phyloP scores from a whole-genome alignment of 2,888 invertebrate genomes.

The Adineta ricciae region DNA sequence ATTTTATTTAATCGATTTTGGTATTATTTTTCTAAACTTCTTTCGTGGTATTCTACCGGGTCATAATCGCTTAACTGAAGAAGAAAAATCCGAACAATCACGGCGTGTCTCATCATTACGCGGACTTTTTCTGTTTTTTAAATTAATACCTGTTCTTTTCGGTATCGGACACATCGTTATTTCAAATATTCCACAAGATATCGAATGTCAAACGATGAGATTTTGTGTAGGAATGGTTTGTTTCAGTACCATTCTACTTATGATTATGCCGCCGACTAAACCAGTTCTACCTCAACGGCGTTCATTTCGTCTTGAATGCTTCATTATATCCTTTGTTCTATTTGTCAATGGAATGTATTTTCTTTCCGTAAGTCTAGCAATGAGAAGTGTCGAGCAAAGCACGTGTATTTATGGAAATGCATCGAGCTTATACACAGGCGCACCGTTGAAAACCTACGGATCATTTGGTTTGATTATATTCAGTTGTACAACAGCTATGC shows the following conservation, averaged over 20 bases:
- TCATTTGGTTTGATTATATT: neutral
- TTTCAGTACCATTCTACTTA: neutral
- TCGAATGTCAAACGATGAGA: neutral
- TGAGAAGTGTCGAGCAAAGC: neutral
- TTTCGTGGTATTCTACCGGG: neutral
- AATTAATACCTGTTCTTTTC: neutral
- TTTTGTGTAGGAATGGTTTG: neutral
- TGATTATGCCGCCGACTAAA: neutral
- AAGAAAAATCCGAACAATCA: neutral
- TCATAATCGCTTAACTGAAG: neutral
- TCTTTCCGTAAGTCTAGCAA: neutral
- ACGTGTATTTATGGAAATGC: neutral
- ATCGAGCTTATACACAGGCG: neutral
- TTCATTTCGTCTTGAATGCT: neutral
- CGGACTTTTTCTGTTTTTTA: neutral
- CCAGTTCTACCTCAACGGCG: neutral
- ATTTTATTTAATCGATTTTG: constrained; percentile 7
- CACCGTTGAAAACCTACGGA: neutral
- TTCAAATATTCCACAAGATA: neutral
- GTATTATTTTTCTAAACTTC: neutral
- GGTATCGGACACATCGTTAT: neutral
- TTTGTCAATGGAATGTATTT: neutral
- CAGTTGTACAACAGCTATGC: neutral
- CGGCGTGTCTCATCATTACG: neutral
- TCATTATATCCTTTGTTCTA: neutral